Conservation (phyloP, 2,797 vertebrate genomes). For the Phrynocephalus vlangalii region DNA sequence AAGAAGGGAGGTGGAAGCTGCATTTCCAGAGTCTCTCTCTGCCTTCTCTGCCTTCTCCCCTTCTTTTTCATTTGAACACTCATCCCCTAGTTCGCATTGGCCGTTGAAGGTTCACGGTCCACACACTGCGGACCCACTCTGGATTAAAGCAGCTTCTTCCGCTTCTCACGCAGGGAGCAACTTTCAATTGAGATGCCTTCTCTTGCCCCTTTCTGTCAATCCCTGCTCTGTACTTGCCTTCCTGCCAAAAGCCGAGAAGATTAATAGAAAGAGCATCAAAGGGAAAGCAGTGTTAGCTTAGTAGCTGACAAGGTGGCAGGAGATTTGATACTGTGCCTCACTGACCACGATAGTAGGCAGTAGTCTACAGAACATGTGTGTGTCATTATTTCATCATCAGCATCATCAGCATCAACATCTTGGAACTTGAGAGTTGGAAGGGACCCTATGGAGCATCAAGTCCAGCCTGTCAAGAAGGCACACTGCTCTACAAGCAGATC, state of each 20-base stretch:
- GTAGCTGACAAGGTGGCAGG: neutral
- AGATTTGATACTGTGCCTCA: slow-evolving; percentile 1
- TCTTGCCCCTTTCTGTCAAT: neutral
- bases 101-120: slow-evolving; percentile 26
- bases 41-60: no score
- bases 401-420: no score
- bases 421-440: no score
- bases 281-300: neutral
- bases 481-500: no score
- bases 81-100: neutral
- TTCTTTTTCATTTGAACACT: neutral
- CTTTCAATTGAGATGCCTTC: neutral
- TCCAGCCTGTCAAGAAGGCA: no score
- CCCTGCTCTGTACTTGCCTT: no score
- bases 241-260: neutral
- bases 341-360: neutral
- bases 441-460: no score
- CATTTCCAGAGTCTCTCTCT: neutral
- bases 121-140: neutral
- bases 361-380: neutral
- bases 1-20: neutral
- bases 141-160: slow-evolving; percentile 15
- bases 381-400: neutral
- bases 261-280: neutral
- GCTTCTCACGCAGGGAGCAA: neutral